Conservation (phyloP, 1,140 invertebrate species). For the Schlechtendalia chinensis region DNA sequence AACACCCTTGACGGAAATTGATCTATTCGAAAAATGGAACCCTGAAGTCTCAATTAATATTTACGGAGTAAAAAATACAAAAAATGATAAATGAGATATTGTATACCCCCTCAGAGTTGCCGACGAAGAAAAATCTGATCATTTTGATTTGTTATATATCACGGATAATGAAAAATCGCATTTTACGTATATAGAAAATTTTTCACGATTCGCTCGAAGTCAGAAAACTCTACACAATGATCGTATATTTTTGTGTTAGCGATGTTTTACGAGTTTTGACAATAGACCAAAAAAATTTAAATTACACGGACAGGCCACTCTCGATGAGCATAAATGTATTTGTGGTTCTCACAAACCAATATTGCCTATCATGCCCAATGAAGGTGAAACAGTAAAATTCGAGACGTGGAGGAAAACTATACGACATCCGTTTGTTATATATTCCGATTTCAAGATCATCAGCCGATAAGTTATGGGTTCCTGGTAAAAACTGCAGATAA, state of each 20-base stretch:
- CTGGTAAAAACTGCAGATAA: background rate
- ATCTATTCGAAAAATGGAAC: background rate
- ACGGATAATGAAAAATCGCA: background rate
- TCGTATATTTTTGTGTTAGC: background rate
- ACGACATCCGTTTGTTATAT: background rate
- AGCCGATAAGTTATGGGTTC: background rate
- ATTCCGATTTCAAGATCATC: constrained; percentile 16
- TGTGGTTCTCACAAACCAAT: background rate
- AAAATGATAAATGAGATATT: background rate
- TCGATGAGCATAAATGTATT: background rate
- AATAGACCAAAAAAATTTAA: background rate
- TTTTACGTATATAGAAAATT: background rate
- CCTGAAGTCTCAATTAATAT: background rate
- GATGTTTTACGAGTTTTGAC: constrained; percentile 13
- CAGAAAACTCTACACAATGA: background rate
- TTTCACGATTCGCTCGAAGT: background rate
- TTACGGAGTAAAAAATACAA: background rate
- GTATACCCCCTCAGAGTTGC: background rate
- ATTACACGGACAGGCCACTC: background rate
- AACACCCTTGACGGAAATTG: background rate
- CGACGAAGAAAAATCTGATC: background rate
- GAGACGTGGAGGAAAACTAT: background rate
- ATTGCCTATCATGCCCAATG: background rate
- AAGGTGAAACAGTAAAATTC: background rate
- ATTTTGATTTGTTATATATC: background rate